phyloP scores from a whole-genome alignment of 2,797 vertebrate genomes.

The Antennarius maculatus region DNA sequence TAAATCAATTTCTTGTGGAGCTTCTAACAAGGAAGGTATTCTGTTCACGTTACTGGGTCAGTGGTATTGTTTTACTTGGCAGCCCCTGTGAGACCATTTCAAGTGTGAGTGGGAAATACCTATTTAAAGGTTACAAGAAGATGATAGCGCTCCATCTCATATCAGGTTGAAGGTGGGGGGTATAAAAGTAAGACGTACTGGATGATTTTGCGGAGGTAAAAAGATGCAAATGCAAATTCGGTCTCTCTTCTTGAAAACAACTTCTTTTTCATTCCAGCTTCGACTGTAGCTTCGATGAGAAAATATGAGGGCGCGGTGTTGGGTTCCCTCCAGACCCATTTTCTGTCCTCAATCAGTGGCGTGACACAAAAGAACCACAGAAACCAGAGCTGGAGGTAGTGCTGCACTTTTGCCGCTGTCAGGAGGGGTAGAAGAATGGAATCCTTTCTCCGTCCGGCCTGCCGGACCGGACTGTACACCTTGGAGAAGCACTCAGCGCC shows the following conservation, averaged over 20 bases:
- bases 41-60: constrained; percentile 74
- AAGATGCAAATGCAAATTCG: background rate
- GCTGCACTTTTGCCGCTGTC: constrained; percentile 67
- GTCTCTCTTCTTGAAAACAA: constrained; percentile 4
- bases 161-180: constrained; percentile 7
- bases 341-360: constrained; percentile 72
- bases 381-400: constrained; percentile 76
- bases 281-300: constrained; percentile 61
- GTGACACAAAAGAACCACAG: constrained; percentile 78
- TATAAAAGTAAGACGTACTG: background rate
- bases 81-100: constrained; percentile 65
- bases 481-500: constrained; percentile 75
- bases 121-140: constrained; percentile 58
- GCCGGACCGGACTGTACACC: constrained; percentile 73
- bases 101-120: constrained; percentile 60
- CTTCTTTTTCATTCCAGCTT: constrained; percentile 34
- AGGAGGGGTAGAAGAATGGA: constrained; percentile 71
- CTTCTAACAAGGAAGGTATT: constrained; percentile 48
- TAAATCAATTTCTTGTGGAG: constrained; percentile 36
- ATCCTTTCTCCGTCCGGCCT: constrained; percentile 70
- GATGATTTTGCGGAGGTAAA: background rate
- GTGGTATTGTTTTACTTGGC: constrained; percentile 63
- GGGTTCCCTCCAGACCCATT: constrained; percentile 81
- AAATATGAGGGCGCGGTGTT: constrained; percentile 72
- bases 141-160: constrained; percentile 19